phyloP scores from a whole-genome alignment of 2,888 invertebrate species.

The Lapara coniferarum region DNA sequence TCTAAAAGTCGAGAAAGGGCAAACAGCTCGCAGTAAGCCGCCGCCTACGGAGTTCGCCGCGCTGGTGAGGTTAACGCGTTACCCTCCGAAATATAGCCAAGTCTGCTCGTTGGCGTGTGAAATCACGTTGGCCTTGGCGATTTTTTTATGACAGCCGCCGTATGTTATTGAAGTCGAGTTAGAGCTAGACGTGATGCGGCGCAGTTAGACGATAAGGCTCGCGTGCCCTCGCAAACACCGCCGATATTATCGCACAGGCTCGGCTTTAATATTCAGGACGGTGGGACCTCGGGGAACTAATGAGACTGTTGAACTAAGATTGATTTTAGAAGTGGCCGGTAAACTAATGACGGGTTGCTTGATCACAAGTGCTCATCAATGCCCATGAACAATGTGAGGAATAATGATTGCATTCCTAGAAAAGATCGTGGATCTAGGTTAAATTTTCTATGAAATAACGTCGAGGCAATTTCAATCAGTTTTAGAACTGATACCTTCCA shows the following conservation, averaged over 20 bases:
- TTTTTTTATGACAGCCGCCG: conserved; percentile 27
- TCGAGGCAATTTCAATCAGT: too few relatives aligned
- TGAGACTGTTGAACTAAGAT: too few relatives aligned
- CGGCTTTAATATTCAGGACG: not conserved
- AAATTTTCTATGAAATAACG: too few relatives aligned
- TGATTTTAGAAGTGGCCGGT: too few relatives aligned
- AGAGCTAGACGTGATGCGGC: conserved; percentile 23
- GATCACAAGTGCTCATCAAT: too few relatives aligned
- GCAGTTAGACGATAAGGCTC: conserved; percentile 18
- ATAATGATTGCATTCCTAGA: too few relatives aligned
- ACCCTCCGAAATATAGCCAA: conserved; percentile 16
- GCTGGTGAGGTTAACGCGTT: conserved; percentile 19
- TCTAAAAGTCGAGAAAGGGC: conserved; percentile 9
- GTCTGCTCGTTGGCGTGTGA: conserved; percentile 25
- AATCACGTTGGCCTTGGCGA: conserved; percentile 28
- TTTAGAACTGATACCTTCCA: too few relatives aligned
- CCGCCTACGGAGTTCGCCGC: not conserved
- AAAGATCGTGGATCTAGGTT: too few relatives aligned
- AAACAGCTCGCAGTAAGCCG: not conserved
- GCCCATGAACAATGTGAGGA: too few relatives aligned
- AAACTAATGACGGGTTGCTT: too few relatives aligned
- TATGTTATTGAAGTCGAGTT: conserved; percentile 27
- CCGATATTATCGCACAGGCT: not conserved
- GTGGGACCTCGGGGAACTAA: too few relatives aligned
- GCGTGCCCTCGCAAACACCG: conserved; percentile 17